Percentiles rank a stretch among this genome's conserved stretches.
phyloP scores from a whole-genome alignment of 1,140 invertebrate species.

The Caenorhabditis briggsae region DNA sequence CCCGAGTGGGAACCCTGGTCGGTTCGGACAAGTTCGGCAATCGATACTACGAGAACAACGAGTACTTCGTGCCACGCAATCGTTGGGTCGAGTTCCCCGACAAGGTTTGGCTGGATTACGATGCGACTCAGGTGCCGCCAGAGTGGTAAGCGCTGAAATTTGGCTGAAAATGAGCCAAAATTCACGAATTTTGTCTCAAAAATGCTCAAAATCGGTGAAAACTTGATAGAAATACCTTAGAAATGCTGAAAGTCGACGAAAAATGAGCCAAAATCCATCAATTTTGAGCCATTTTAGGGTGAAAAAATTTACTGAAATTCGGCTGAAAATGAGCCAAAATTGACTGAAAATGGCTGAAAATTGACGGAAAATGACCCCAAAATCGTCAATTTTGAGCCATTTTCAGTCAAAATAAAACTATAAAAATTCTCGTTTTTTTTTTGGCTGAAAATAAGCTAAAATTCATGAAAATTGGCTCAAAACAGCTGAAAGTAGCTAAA shows the following conservation, averaged over 20 bases:
- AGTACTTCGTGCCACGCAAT: slow-evolving; percentile 82
- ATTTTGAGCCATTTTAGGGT: too few relatives aligned
- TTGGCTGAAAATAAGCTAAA: too few relatives aligned
- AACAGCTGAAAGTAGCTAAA: too few relatives aligned
- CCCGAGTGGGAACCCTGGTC: slow-evolving; percentile 88
- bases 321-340: too few relatives aligned
- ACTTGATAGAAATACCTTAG: neutral
- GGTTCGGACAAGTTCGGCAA: slow-evolving; percentile 96
- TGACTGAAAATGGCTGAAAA: too few relatives aligned
- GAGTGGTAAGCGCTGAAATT: slow-evolving; percentile 82
- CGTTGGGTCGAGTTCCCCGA: slow-evolving; percentile 92
- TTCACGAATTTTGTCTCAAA: neutral
- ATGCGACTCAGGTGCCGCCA: slow-evolving; percentile 90
- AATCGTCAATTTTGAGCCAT: too few relatives aligned
- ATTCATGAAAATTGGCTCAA: too few relatives aligned
- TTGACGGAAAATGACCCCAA: too few relatives aligned
- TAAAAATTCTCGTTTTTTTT: too few relatives aligned
- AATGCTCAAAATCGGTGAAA: neutral
- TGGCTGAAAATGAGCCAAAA: slow-evolving; percentile 22
- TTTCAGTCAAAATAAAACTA: too few relatives aligned
- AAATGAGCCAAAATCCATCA: neutral
- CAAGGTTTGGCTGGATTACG: slow-evolving; percentile 86
- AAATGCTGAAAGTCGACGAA: neutral
- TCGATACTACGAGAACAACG: slow-evolving; percentile 85
- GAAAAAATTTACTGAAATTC: too few relatives aligned